phyloP scores from a whole-genome alignment of 23 tunicate genomes.

The Styela clava region DNA sequence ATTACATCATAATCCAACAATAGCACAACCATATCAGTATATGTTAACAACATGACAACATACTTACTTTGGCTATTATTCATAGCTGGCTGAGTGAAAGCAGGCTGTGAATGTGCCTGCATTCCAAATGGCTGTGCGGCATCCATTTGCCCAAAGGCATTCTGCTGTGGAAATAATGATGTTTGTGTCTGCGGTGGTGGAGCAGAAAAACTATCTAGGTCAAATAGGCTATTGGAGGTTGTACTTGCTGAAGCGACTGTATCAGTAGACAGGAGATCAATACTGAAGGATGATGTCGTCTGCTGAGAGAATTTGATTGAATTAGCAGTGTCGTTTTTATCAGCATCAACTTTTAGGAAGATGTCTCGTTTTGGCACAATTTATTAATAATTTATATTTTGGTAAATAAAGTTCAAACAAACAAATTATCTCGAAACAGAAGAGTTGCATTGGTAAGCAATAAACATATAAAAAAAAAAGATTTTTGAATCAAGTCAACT shows the following conservation, averaged over 20 bases:
- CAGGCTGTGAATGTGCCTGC: constrained; percentile 8
- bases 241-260: constrained; percentile 1
- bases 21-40: too few relatives aligned
- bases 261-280: constrained; percentile 22
- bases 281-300: background rate
- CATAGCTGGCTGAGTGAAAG: background rate
- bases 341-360: too few relatives aligned
- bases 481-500: too few relatives aligned
- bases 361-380: too few relatives aligned
- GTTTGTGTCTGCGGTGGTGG: background rate
- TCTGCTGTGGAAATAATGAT: constrained; percentile 8
- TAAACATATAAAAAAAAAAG: too few relatives aligned
- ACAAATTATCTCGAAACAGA: too few relatives aligned
- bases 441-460: too few relatives aligned
- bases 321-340: background rate
- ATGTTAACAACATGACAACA: background rate
- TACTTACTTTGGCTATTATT: constrained; percentile 10
- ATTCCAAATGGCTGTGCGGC: constrained; percentile 18
- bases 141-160: constrained; percentile 1
- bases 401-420: too few relatives aligned
- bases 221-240: constrained; percentile 14
- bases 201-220: constrained; percentile 4
- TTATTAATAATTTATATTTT: too few relatives aligned
- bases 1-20: too few relatives aligned
- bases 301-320: background rate